These are phyloP conservation scores for Sebastes vulpes DNA, from an alignment of 2,797 vertebrate species.

Conservation along the genomic window DNA sequence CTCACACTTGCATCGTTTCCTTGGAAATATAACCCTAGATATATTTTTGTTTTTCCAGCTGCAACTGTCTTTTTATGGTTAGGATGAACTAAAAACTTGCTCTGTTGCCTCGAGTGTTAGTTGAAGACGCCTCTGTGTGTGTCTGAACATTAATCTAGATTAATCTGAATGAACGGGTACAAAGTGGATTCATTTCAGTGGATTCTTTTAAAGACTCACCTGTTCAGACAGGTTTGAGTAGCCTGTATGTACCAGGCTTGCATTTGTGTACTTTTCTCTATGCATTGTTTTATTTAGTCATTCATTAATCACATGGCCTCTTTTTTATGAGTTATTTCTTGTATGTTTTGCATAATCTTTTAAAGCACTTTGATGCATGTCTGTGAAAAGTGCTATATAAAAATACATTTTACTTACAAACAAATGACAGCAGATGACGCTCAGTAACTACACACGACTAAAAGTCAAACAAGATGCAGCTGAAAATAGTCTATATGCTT, in stretches of 20 bases:
- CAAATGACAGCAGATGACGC: background rate
- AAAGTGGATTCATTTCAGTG: background rate
- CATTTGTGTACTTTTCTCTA: too few relatives aligned
- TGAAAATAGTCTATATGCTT: background rate
- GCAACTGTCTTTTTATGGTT: background rate
- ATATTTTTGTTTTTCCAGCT: background rate
- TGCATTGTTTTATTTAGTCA: too few relatives aligned
- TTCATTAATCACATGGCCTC: too few relatives aligned
- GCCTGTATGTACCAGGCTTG: too few relatives aligned
- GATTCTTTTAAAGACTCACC: too few relatives aligned
- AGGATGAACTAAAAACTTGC: background rate
- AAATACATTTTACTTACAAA: too few relatives aligned
- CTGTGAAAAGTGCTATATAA: too few relatives aligned
- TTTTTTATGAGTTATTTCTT: too few relatives aligned
- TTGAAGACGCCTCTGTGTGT: background rate
- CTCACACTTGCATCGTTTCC: background rate
- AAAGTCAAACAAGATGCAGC: background rate
- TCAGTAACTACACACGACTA: background rate
- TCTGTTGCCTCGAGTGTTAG: background rate
- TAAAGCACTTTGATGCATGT: too few relatives aligned
- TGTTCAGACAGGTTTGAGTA: too few relatives aligned
- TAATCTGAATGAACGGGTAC: too few relatives aligned
- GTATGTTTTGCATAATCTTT: too few relatives aligned
- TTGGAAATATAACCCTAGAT: background rate
- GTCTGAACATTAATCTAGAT: background rate